Conservation (phyloP, 2,888 invertebrate genomes). For the Sinelater perroti region DNA sequence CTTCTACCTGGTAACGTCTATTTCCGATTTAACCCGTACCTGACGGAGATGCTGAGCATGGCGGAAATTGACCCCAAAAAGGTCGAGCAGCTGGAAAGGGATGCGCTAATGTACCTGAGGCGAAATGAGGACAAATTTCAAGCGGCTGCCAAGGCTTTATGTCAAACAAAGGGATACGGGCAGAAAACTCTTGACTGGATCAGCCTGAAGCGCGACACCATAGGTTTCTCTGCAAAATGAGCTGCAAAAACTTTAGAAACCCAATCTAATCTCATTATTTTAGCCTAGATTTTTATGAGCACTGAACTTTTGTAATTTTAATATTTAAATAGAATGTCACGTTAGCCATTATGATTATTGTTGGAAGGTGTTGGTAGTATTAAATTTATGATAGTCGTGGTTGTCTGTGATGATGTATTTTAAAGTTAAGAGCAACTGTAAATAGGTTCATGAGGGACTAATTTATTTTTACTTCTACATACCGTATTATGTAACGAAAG, state of each 20-base stretch:
- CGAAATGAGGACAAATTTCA: conserved; percentile 82
- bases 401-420: conserved; percentile 17
- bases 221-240: conserved; percentile 9
- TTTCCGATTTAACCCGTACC: conserved; percentile 88
- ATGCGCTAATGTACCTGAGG: conserved; percentile 81
- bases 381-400: conserved; percentile 4
- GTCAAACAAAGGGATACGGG: conserved; percentile 54
- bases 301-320: neutral
- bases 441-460: conserved; percentile 1
- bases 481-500: conserved; percentile 2
- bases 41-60: conserved; percentile 80
- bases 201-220: conserved; percentile 55
- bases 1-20: conserved; percentile 77
- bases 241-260: too few relatives aligned
- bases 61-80: conserved; percentile 81
- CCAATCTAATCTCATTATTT: neutral
- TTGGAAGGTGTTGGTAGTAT: too few relatives aligned
- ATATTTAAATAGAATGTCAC: too few relatives aligned
- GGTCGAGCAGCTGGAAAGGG: conserved; percentile 74
- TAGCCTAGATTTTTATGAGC: neutral
- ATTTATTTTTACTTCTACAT: neutral
- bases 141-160: conserved; percentile 66
- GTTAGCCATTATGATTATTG: too few relatives aligned
- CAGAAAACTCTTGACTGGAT: conserved; percentile 63
- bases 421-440: too few relatives aligned